Conservation (phyloP, 2,113 vertebrate genomes). For the Apodemus speciosus region DNA sequence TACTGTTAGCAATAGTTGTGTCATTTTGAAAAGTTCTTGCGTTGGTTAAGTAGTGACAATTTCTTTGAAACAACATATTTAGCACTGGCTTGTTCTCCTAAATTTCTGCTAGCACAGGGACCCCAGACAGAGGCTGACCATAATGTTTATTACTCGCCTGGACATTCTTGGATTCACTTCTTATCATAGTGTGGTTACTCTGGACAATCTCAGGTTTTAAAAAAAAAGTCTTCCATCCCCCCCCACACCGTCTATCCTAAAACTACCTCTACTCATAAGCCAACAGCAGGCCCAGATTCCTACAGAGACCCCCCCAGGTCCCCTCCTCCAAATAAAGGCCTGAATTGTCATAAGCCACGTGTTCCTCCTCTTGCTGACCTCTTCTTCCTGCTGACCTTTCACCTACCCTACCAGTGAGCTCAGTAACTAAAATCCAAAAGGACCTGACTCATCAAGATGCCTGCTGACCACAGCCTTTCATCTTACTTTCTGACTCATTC, state of each 20-base stretch:
- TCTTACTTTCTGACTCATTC: background rate
- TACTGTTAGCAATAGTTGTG: too few relatives aligned
- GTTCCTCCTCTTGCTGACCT: background rate
- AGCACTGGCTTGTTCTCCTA: background rate
- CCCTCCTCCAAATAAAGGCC: background rate
- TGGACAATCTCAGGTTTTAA: background rate
- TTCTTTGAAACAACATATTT: background rate
- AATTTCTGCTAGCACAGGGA: background rate
- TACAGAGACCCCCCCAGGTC: background rate
- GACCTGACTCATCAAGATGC: background rate
- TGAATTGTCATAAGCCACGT: background rate
- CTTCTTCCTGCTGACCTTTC: background rate
- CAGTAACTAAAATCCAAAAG: background rate
- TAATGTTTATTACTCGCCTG: background rate
- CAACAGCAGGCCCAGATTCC: background rate
- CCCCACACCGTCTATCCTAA: background rate
- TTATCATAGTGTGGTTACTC: background rate
- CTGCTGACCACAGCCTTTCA: background rate
- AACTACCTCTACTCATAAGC: background rate
- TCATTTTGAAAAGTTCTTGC: too few relatives aligned
- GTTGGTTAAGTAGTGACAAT: background rate
- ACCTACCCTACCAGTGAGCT: background rate
- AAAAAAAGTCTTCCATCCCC: background rate
- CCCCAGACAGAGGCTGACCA: background rate
- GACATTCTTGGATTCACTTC: background rate